phyloP scores from a whole-genome alignment of 2,888 invertebrate genomes.

The Eristalis arbustorum region DNA sequence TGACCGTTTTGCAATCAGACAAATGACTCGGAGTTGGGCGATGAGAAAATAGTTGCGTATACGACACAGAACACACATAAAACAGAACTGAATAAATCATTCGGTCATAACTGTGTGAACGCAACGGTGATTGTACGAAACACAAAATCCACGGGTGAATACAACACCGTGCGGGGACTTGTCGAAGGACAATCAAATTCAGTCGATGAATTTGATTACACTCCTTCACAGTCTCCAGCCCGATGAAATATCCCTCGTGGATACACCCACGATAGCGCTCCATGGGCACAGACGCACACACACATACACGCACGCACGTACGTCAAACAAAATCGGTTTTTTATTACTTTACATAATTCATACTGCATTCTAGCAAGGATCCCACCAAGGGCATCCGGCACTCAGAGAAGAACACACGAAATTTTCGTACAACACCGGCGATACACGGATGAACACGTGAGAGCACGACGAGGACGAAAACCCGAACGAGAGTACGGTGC shows the following conservation, averaged over 20 bases:
- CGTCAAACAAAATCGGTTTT: constrained; percentile 1
- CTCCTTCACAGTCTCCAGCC: not conserved
- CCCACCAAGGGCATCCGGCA: constrained; percentile 22
- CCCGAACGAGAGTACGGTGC: too few relatives aligned
- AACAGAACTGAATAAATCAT: not conserved
- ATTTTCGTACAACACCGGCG: not conserved
- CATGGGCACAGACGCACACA: not conserved
- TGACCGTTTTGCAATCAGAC: too few relatives aligned
- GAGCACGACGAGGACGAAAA: not conserved
- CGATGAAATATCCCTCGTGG: not conserved
- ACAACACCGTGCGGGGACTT: not conserved
- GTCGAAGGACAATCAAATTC: constrained; percentile 14
- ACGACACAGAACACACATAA: not conserved
- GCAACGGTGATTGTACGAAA: not conserved
- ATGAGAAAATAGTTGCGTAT: not conserved
- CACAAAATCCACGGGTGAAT: not conserved
- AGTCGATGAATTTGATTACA: constrained; percentile 22
- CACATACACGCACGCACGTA: not conserved
- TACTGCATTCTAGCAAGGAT: constrained; percentile 3
- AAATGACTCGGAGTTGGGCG: too few relatives aligned
- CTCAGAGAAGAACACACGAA: not conserved
- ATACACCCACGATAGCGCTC: not conserved
- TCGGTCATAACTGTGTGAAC: not conserved
- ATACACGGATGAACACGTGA: not conserved
- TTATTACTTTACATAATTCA: constrained; percentile 21